Conservation (phyloP, 2,113 vertebrate genomes). For the Alexandromys fortis region DNA sequence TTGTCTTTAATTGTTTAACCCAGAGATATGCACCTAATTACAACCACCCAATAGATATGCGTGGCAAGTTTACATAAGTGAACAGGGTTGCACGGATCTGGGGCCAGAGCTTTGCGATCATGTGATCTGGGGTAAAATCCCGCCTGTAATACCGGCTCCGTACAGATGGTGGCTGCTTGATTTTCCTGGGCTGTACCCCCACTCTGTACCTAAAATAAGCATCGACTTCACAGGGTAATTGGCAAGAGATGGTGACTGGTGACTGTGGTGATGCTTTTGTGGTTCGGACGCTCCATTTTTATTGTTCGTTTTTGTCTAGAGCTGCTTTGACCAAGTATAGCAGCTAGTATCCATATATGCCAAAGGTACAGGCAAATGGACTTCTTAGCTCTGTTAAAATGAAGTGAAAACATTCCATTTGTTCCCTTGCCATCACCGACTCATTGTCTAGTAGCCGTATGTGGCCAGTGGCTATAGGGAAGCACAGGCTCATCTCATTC, state of each 20-base stretch:
- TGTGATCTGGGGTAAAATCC: not conserved
- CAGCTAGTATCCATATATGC: not conserved
- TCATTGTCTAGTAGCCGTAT: not conserved
- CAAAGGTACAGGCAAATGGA: not conserved
- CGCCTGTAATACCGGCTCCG: not conserved
- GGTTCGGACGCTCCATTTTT: not conserved
- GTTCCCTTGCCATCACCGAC: not conserved
- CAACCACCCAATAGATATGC: not conserved
- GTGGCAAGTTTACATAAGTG: not conserved
- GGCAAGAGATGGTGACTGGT: not conserved
- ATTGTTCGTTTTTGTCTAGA: slow-evolving; percentile 2
- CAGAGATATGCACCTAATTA: not conserved
- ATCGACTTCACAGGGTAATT: slow-evolving; percentile 1
- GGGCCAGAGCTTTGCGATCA: not conserved
- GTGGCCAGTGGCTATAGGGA: not conserved
- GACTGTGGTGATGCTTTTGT: not conserved
- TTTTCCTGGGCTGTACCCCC: slow-evolving; percentile 1
- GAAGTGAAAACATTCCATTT: slow-evolving; percentile 8
- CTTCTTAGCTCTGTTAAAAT: slow-evolving; percentile 18
- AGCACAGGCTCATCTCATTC: not conserved
- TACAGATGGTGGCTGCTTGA: not conserved
- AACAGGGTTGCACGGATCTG: not conserved
- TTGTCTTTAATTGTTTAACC: slow-evolving; percentile 8
- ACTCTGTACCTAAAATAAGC: not conserved
- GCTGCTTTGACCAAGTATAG: not conserved